A percentile compares a stretch with the other conserved stretches of the same genome.
phyloP scores from a whole-genome alignment of 2,888 invertebrate genomes.

The Notocelia uddmanniana region DNA sequence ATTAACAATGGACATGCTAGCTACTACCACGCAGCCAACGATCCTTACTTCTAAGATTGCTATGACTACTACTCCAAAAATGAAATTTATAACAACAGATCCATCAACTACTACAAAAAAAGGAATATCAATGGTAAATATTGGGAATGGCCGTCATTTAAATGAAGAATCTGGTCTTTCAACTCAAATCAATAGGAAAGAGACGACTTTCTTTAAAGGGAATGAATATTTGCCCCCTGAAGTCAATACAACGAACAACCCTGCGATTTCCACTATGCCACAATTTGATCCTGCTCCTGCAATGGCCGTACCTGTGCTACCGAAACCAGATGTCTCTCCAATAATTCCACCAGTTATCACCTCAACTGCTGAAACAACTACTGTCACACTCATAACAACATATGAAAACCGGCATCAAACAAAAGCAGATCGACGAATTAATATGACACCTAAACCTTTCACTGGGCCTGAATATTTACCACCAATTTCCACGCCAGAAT shows the following conservation, averaged over 20 bases:
- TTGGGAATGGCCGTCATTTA: too few relatives aligned
- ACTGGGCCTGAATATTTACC: slow-evolving; percentile 1
- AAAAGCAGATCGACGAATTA: not conserved
- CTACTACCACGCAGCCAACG: too few relatives aligned
- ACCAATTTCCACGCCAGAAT: not conserved
- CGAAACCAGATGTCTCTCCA: not conserved
- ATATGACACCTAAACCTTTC: not conserved
- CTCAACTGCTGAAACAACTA: not conserved
- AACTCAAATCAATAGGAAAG: not conserved
- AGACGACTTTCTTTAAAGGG: too few relatives aligned
- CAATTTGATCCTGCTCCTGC: not conserved
- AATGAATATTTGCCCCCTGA: slow-evolving; percentile 6
- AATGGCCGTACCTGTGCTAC: not conserved
- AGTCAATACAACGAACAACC: too few relatives aligned
- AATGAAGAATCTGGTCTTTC: not conserved
- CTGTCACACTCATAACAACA: not conserved
- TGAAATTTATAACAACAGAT: too few relatives aligned
- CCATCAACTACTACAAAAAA: too few relatives aligned
- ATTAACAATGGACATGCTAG: too few relatives aligned
- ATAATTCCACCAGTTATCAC: not conserved
- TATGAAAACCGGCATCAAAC: not conserved
- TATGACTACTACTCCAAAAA: too few relatives aligned
- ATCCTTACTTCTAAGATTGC: too few relatives aligned
- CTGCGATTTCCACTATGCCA: too few relatives aligned
- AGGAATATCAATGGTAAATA: too few relatives aligned